Conservation (phyloP, 2,888 invertebrate species). For the Torymus tubicola region DNA sequence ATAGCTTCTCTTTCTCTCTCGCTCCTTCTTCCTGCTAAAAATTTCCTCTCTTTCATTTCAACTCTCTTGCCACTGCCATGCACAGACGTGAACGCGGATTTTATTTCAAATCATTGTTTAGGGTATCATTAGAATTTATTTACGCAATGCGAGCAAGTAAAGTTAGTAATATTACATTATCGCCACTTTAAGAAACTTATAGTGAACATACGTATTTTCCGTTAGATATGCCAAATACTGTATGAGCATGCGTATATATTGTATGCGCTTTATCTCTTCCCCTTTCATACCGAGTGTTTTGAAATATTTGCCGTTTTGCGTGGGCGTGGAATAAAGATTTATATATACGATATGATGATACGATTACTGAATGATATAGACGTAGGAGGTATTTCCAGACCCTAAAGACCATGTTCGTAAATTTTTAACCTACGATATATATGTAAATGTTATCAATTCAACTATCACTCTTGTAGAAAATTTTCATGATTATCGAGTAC, state of each 20-base stretch:
- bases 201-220: too few relatives aligned
- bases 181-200: too few relatives aligned
- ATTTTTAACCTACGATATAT: neutral
- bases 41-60: neutral
- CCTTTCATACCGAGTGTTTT: constrained; percentile 3
- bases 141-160: neutral
- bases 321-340: constrained; percentile 35
- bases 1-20: constrained; percentile 23
- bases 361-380: constrained; percentile 29
- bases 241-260: too few relatives aligned
- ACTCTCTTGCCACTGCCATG: constrained; percentile 24
- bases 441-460: constrained; percentile 21
- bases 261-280: neutral
- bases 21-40: neutral
- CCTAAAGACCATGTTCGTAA: constrained; percentile 12
- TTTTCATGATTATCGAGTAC: neutral
- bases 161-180: too few relatives aligned
- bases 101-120: neutral
- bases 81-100: neutral
- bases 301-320: constrained; percentile 31
- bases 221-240: too few relatives aligned
- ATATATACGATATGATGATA: constrained; percentile 37
- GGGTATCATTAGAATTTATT: neutral
- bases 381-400: constrained; percentile 21
- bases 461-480: constrained; percentile 4